Evolutionary conservation across 2,888 invertebrate genomes (phyloP).

Genomic region (Labia minor): DNA sequence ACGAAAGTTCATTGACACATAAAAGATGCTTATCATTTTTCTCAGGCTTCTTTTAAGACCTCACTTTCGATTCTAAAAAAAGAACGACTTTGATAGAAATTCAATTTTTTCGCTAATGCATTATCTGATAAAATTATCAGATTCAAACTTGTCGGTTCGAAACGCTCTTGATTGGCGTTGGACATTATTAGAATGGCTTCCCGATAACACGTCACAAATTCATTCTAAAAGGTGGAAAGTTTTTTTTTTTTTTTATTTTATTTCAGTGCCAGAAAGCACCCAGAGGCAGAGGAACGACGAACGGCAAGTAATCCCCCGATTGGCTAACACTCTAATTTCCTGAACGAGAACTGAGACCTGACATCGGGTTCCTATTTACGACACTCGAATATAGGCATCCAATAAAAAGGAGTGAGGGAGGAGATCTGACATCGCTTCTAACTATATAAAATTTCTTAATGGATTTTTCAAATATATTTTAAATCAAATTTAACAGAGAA

Average conservation of each 20-base stretch:
- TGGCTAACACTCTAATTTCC: constrained; percentile 1
- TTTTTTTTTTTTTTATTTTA: background rate
- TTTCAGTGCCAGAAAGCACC: too few relatives aligned
- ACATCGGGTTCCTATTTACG: background rate
- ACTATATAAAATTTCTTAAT: background rate
- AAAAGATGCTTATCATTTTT: constrained; percentile 7
- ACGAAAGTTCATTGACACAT: background rate
- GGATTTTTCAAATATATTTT: constrained; percentile 2
- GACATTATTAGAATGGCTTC: background rate
- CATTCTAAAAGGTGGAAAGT: background rate
- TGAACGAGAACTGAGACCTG: background rate
- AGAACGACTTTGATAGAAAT: constrained; percentile 13
- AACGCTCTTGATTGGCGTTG: background rate
- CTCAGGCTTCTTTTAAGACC: background rate
- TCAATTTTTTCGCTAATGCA: constrained; percentile 13
- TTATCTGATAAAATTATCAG: constrained; percentile 13
- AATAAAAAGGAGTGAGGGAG: background rate
- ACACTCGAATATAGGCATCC: background rate
- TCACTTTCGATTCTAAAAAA: background rate
- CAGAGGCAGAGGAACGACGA: too few relatives aligned
- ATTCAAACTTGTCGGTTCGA: background rate
- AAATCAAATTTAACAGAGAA: background rate
- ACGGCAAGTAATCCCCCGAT: background rate
- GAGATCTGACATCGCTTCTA: background rate
- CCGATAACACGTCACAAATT: background rate